phyloP scores from a whole-genome alignment of 2,888 invertebrate genomes.

The Harmothoe impar region DNA sequence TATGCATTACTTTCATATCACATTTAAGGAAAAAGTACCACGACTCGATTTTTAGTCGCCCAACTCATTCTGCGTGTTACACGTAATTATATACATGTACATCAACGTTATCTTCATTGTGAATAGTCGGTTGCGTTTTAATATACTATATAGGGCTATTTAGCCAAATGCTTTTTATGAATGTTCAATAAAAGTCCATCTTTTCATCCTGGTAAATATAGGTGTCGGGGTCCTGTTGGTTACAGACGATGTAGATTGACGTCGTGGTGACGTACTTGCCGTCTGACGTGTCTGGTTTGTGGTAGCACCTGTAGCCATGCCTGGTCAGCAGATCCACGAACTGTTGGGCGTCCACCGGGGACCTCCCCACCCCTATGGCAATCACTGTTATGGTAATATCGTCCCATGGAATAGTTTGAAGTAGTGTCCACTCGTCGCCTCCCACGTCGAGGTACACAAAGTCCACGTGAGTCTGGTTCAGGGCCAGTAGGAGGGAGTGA shows the following conservation, averaged over 20 bases:
- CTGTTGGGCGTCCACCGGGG: neutral
- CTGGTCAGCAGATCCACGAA: neutral
- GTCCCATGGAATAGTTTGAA: conserved; percentile 43
- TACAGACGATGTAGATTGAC: neutral
- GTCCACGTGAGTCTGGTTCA: conserved; percentile 19
- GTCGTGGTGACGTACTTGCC: neutral
- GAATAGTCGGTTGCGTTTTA: no score
- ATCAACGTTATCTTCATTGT: no score
- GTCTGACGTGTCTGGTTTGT: neutral
- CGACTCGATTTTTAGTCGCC: no score
- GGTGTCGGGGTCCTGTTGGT: neutral
- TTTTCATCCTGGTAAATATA: conserved; percentile 33
- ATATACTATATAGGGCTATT: no score
- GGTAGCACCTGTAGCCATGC: conserved; percentile 27
- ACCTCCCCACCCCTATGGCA: neutral
- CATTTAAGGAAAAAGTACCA: no score
- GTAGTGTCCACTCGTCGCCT: conserved; percentile 31
- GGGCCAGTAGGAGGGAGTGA: neutral
- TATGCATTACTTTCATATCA: no score
- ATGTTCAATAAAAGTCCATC: neutral
- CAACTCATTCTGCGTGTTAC: no score
- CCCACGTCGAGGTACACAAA: conserved; percentile 19
- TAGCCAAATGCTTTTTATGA: no score
- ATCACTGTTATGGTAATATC: conserved; percentile 26
- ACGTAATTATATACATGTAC: no score